These are phyloP conservation scores for Cephalopterus ornatus DNA, from an alignment of 2,113 vertebrate species.

Conservation along the genomic window DNA sequence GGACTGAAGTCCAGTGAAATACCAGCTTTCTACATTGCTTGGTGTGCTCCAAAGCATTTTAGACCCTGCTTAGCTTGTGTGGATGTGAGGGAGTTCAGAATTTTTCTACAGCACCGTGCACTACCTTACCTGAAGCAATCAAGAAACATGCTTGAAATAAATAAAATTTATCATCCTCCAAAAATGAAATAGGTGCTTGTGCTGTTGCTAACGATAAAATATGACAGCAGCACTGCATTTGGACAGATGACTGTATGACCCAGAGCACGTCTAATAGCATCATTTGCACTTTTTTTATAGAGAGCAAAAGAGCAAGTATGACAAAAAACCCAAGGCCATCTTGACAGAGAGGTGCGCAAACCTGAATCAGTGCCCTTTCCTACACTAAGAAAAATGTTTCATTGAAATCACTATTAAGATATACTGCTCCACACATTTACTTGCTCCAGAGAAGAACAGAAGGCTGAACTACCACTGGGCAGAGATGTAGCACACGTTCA, in stretches of 20 bases:
- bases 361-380: neutral
- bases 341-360: slow-evolving; percentile 4
- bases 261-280: neutral
- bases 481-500: neutral
- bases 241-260: neutral
- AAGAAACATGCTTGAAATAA: neutral
- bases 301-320: slow-evolving; percentile 1
- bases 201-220: slow-evolving; percentile 22
- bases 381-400: neutral
- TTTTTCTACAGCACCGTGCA: neutral
- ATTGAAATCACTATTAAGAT: neutral
- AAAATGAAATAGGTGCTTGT: neutral
- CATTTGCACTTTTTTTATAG: neutral
- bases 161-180: slow-evolving; percentile 7
- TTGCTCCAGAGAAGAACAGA: neutral
- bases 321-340: slow-evolving; percentile 26
- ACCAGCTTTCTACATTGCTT: neutral
- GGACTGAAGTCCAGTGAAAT: neutral
- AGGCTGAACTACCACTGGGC: neutral
- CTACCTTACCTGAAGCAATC: neutral
- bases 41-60: neutral
- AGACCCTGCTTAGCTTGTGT: neutral
- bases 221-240: neutral
- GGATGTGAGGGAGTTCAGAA: neutral
- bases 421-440: neutral